Percentiles rank a stretch among this genome's conserved stretches.
Evolutionary conservation across 2,797 vertebrate species (phyloP).

Genomic region (Tangara arthus): DNA sequence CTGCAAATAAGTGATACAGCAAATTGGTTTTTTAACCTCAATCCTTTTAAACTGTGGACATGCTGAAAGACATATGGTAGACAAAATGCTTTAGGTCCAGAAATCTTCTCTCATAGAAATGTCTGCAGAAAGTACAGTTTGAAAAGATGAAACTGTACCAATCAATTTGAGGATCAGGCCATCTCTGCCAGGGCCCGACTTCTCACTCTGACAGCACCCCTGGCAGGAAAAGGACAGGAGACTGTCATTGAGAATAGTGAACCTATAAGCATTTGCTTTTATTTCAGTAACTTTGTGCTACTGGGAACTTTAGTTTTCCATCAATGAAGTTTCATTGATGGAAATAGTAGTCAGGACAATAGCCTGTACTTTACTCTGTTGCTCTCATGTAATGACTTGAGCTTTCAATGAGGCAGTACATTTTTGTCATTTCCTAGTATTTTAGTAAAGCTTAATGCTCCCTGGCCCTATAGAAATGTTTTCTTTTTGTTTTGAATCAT

Average conservation of each 20-base stretch:
- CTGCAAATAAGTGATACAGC: neutral
- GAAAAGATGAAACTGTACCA: neutral
- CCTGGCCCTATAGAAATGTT: neutral
- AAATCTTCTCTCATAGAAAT: neutral
- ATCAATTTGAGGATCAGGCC: neutral
- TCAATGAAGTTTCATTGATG: too few species aligned
- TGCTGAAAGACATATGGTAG: neutral
- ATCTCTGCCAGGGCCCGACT: accelerated
- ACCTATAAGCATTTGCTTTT: neutral
- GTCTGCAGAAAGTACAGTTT: neutral
- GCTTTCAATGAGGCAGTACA: neutral
- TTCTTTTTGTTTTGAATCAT: neutral
- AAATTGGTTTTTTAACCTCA: neutral
- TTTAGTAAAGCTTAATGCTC: neutral
- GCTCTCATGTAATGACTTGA: neutral
- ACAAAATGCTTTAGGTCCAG: neutral
- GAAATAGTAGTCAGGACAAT: neutral
- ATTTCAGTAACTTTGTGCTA: neutral
- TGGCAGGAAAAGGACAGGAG: neutral
- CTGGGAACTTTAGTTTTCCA: neutral
- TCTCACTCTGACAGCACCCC: accelerated
- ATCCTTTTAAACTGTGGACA: neutral
- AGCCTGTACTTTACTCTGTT: neutral
- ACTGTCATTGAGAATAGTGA: neutral
- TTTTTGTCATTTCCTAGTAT: neutral